phyloP scores from a whole-genome alignment of 2,797 vertebrate genomes.

The Pseudomugil tenellus region DNA sequence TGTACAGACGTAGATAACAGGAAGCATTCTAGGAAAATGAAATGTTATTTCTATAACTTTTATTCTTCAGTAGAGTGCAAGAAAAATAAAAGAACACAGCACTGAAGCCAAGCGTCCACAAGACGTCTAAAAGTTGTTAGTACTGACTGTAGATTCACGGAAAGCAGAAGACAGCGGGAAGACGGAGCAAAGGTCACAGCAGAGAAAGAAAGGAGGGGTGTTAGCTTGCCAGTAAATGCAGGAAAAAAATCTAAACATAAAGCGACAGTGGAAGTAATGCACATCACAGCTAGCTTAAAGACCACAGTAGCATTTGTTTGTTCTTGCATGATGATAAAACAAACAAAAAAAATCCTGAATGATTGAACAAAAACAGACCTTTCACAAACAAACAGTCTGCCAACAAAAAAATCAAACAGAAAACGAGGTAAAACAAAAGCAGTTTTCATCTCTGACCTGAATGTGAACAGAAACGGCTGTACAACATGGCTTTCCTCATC shows the following conservation, averaged over 20 bases:
- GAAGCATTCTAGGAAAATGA: constrained; percentile 84
- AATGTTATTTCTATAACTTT: constrained; percentile 70
- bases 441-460: constrained; percentile 19
- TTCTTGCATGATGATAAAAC: constrained; percentile 67
- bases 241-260: constrained; percentile 65
- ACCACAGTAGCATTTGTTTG: constrained; percentile 73
- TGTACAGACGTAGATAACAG: constrained; percentile 68
- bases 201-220: constrained; percentile 81
- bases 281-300: constrained; percentile 86
- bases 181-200: constrained; percentile 87
- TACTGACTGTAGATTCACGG: constrained; percentile 85
- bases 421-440: constrained; percentile 3
- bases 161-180: constrained; percentile 80
- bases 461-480: constrained; percentile 30
- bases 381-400: constrained; percentile 71
- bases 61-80: constrained; percentile 88
- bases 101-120: constrained; percentile 94
- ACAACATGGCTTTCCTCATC: constrained; percentile 33
- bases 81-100: constrained; percentile 89
- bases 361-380: constrained; percentile 68
- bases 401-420: constrained; percentile 39
- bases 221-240: constrained; percentile 85
- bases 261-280: constrained; percentile 84
- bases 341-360: constrained; percentile 64
- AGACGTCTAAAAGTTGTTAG: constrained; percentile 93